Base-by-base conservation (phyloP, 2,888 invertebrate genomes). In the Eristalis intricaria region DNA sequence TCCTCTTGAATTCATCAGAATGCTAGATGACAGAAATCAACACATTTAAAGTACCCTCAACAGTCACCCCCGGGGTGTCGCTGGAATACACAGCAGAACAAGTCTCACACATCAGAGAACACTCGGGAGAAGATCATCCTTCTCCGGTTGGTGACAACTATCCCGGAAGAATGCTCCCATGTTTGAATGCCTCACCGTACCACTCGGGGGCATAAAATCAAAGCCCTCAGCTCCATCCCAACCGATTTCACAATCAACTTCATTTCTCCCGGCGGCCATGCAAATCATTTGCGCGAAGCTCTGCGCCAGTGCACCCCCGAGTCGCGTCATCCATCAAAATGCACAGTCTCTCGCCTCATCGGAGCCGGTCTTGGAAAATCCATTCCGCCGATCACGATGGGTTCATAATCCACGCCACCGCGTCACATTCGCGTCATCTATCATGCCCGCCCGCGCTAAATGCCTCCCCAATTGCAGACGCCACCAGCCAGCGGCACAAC, bases 371-470 rank as follows among this genome's bases (percentile, higher is more conserved):
- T 13, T 38, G 63, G 50, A 5, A 32, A 73, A 73, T 60, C 63
- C 65, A 60, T 78, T 76, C 43, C 58, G n/a, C 56, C 58, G 43
- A 43, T 61, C 61, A 56, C 50, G 32, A 73, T 60, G 76, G 76
- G 69, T 82, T 65, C 69, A 77, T 78, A 86, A 82, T 82, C 69
- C 82, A 38, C 69, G 40, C 60, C 60, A 26, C 43, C 29, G 23
- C 73, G 58, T 65, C 38, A 38, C 23, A 73, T 26, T 40, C 85
- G 71, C 82, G 71, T 74, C 69, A 78, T 75, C 65, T 70, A 75
- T 83, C 78, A 75, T 71, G 23, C 73, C 83, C 78, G 68, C 69
- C 50, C 50, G 40, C 68, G 82, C 82, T 85, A 85, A 85, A 85
- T 85, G 69, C 82, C 82, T 78, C 86, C 77, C 78, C 65, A 82